phyloP scores from a whole-genome alignment of 2,888 invertebrate species.

The Auanema sp. region DNA sequence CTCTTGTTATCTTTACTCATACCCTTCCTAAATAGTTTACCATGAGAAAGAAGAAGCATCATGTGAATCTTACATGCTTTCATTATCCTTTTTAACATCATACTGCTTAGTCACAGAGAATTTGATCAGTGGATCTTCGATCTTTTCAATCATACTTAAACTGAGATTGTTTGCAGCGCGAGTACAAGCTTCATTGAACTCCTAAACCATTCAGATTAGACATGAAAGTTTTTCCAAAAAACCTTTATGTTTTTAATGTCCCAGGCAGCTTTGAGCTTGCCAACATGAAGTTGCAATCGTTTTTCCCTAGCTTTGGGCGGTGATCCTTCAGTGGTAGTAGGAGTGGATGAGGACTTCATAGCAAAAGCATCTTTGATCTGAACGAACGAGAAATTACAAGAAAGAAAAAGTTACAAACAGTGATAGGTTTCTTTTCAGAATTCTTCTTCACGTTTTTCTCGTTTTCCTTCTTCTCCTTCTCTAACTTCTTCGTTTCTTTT shows the following conservation, averaged over 20 bases:
- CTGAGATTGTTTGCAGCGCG: slow-evolving; percentile 13
- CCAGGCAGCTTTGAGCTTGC: too few relatives aligned
- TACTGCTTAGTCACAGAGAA: slow-evolving; percentile 9
- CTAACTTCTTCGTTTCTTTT: slow-evolving; percentile 3
- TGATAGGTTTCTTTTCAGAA: not conserved
- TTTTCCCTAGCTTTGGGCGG: too few relatives aligned
- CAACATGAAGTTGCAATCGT: too few relatives aligned
- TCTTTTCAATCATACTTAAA: slow-evolving; percentile 10
- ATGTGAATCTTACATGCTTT: slow-evolving; percentile 9
- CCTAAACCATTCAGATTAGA: slow-evolving; percentile 8
- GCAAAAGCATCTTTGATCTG: too few relatives aligned
- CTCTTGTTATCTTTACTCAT: slow-evolving; percentile 15
- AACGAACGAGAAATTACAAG: not conserved
- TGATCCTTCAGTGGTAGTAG: too few relatives aligned
- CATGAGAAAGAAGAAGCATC: not conserved
- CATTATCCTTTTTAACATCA: slow-evolving; percentile 16
- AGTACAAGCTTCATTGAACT: slow-evolving; percentile 8
- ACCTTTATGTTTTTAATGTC: too few relatives aligned
- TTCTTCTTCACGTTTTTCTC: not conserved
- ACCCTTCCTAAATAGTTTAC: slow-evolving; percentile 14
- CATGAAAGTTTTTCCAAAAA: too few relatives aligned
- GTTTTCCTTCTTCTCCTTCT: not conserved
- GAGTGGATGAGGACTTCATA: too few relatives aligned
- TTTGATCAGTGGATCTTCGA: slow-evolving; percentile 9
- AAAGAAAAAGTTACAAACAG: not conserved